Conservation (phyloP, 2,113 vertebrate species). For the Chionis minor region DNA sequence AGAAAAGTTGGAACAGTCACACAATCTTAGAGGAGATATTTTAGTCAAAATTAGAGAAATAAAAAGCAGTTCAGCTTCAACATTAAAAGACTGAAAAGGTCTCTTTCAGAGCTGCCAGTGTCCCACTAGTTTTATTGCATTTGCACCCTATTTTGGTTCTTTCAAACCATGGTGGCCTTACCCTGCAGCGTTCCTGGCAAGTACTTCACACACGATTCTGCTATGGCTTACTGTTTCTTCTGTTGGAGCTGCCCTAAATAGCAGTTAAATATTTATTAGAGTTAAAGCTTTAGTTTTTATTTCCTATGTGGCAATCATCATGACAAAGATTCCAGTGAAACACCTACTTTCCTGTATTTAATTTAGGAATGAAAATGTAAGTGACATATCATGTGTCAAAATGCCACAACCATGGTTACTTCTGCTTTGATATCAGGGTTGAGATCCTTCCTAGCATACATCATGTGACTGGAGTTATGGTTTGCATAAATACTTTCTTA, state of each 20-base stretch:
- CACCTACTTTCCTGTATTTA: neutral
- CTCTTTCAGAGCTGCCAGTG: neutral
- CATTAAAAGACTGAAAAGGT: neutral
- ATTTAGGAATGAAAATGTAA: neutral
- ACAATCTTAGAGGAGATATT: neutral
- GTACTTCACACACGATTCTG: neutral
- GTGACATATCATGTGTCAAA: accelerated
- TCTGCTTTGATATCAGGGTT: neutral
- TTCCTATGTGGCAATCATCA: neutral
- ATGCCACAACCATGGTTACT: neutral
- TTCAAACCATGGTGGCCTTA: neutral
- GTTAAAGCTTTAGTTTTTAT: neutral
- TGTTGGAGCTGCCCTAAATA: neutral
- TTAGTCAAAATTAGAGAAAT: neutral
- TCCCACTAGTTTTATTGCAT: neutral
- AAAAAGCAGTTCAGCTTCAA: neutral
- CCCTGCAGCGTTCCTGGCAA: neutral
- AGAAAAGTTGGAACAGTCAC: neutral
- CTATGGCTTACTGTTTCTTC: neutral
- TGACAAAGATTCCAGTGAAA: neutral
- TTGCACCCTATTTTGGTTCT: neutral
- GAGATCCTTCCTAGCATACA: neutral
- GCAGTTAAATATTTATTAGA: neutral
- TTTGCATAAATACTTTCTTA: neutral
- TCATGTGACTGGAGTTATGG: accelerated